A percentile compares a stretch with the other conserved stretches of the same genome.
phyloP scores from a whole-genome alignment of 2,113 vertebrate genomes.

The Campylomormyrus numenius region DNA sequence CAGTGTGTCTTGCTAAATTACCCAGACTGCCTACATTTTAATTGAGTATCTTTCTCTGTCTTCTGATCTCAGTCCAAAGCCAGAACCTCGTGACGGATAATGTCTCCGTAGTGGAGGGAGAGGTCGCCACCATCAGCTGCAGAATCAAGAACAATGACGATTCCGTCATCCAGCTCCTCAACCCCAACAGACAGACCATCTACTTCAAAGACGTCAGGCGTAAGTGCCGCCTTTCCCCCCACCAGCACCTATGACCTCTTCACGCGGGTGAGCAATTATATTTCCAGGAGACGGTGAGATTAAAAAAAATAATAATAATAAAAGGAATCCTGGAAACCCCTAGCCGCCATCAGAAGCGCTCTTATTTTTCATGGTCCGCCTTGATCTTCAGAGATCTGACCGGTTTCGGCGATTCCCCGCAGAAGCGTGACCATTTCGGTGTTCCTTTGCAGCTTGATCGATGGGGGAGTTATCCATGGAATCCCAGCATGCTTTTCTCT shows the following conservation, averaged over 20 bases:
- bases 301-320: background rate
- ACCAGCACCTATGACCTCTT: background rate
- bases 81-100: slow-evolving; percentile 90
- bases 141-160: slow-evolving; percentile 84
- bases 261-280: background rate
- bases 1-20: background rate
- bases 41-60: slow-evolving; percentile 14
- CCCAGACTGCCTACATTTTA: slow-evolving; percentile 19
- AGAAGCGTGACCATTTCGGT: slow-evolving; percentile 35
- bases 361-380: slow-evolving; percentile 45
- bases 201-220: slow-evolving; percentile 85
- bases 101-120: slow-evolving; percentile 65
- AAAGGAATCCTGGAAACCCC: slow-evolving; percentile 22
- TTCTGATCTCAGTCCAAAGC: slow-evolving; percentile 54
- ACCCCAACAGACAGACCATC: slow-evolving; percentile 94
- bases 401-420: slow-evolving; percentile 22
- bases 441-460: slow-evolving; percentile 51
- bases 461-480: slow-evolving; percentile 38
- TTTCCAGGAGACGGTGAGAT: slow-evolving; percentile 22
- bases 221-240: slow-evolving; percentile 59
- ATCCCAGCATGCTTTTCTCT: slow-evolving; percentile 34
- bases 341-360: slow-evolving; percentile 47
- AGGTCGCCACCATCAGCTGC: slow-evolving; percentile 67
- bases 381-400: slow-evolving; percentile 54
- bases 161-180: slow-evolving; percentile 95